phyloP scores from a whole-genome alignment of 2,888 invertebrate genomes.

The Cheilosia urbana region DNA sequence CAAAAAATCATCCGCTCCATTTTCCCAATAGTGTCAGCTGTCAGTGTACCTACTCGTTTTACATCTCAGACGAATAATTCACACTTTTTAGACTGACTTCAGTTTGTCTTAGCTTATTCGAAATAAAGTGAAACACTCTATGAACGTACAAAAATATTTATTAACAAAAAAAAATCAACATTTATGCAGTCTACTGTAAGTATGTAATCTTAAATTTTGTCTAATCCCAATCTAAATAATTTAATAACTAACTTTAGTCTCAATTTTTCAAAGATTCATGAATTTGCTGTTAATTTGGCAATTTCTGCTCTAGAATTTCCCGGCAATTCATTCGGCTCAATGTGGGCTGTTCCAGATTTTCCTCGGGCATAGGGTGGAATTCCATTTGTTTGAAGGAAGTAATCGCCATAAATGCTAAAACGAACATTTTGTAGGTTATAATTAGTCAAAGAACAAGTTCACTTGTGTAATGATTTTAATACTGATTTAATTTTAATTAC shows the following conservation, averaged over 20 bases:
- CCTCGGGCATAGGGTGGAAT: constrained; percentile 81
- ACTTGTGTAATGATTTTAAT: no score
- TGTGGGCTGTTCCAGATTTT: constrained; percentile 78
- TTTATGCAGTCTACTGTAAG: not conserved
- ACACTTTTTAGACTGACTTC: not conserved
- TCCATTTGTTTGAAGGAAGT: constrained; percentile 83
- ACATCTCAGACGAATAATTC: not conserved
- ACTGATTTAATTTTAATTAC: no score
- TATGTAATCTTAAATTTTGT: not conserved
- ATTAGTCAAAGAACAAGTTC: not conserved
- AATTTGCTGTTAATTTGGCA: constrained; percentile 32
- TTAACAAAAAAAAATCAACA: not conserved
- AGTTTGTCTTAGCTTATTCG: not conserved
- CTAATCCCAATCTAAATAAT: constrained; percentile 44
- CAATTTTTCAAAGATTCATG: constrained; percentile 13
- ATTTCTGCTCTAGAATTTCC: constrained; percentile 67
- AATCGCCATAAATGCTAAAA: constrained; percentile 81
- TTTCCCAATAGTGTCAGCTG: no score
- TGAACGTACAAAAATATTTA: constrained; percentile 19
- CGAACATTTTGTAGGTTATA: not conserved
- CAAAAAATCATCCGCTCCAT: no score
- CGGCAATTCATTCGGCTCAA: constrained; percentile 78
- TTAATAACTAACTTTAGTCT: constrained; percentile 30
- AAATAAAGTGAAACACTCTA: not conserved
- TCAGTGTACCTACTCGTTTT: no score